Conservation (phyloP, 2,113 vertebrate genomes). For the Murina feae region DNA sequence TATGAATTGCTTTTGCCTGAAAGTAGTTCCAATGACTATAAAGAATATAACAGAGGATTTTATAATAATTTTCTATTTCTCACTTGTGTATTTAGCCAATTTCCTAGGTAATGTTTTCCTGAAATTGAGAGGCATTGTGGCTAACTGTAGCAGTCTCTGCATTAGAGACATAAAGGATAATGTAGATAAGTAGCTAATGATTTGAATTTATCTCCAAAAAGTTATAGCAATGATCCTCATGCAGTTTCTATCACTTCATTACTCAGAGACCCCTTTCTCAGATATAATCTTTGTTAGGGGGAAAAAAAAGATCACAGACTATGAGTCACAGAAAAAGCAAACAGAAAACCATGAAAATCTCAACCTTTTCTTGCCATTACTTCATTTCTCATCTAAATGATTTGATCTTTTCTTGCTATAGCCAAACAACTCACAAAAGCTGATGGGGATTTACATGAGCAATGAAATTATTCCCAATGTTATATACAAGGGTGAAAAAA, state of each 20-base stretch:
- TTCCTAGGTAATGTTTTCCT: slow-evolving; percentile 9
- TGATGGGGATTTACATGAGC: neutral
- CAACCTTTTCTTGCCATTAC: neutral
- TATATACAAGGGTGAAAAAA: slow-evolving; percentile 41
- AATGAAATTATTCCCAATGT: neutral
- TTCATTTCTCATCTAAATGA: slow-evolving; percentile 40
- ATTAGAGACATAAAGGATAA: slow-evolving; percentile 25
- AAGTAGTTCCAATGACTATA: neutral
- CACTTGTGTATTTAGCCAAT: slow-evolving; percentile 29
- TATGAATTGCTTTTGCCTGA: neutral
- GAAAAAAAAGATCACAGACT: neutral
- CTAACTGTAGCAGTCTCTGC: slow-evolving; percentile 4
- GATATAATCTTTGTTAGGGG: neutral
- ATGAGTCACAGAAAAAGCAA: slow-evolving; percentile 17
- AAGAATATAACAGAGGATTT: slow-evolving; percentile 15
- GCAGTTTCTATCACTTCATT: neutral
- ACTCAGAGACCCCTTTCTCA: slow-evolving; percentile 7
- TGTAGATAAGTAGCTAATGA: slow-evolving; percentile 53
- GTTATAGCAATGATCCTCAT: slow-evolving; percentile 11
- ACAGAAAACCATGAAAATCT: neutral
- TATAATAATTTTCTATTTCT: slow-evolving; percentile 29
- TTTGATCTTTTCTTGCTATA: slow-evolving; percentile 15
- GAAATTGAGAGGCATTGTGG: slow-evolving; percentile 32
- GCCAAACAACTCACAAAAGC: slow-evolving; percentile 27
- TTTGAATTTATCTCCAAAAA: slow-evolving; percentile 55